These are phyloP conservation scores for Dichetophora obliterata DNA, from an alignment of 2,888 invertebrate species.

Conservation along the genomic window DNA sequence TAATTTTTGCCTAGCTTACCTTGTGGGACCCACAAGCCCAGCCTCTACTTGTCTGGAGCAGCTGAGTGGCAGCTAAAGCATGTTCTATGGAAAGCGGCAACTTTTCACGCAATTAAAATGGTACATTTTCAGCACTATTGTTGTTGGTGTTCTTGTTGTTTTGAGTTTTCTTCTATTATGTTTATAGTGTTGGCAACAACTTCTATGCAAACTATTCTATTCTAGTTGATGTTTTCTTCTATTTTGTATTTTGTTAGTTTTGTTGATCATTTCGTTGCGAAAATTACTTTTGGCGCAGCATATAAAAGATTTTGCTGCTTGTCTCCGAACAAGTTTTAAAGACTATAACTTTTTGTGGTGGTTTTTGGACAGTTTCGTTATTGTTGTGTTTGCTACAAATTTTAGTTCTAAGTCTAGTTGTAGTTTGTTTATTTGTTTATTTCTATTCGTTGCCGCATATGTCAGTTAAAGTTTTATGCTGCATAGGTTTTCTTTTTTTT, in stretches of 20 bases:
- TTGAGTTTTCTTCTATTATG: constrained; percentile 36
- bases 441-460: constrained; percentile 6
- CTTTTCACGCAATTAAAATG: constrained; percentile 43
- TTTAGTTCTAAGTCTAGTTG: too few species aligned
- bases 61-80: not conserved
- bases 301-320: constrained; percentile 2
- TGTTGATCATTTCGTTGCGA: constrained; percentile 21
- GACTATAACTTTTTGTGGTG: constrained; percentile 6
- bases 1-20: not conserved
- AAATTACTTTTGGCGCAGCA: constrained; percentile 31
- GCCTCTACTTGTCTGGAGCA: not conserved
- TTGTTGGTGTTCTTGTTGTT: constrained; percentile 43
- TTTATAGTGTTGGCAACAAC: constrained; percentile 19
- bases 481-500: too few species aligned
- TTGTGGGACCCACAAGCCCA: not conserved
- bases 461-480: constrained; percentile 8
- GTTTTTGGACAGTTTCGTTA: not conserved
- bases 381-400: not conserved
- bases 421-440: not conserved
- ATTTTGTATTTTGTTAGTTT: not conserved
- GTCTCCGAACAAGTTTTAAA: constrained; percentile 9
- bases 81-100: constrained; percentile 15
- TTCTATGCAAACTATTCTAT: not conserved
- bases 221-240: too few species aligned
- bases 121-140: constrained; percentile 30